Evolutionary conservation across 2,113 vertebrate genomes (phyloP), one percentile per base, ranked within the genome.

Genomic region (Dipodomys ordii): DNA sequence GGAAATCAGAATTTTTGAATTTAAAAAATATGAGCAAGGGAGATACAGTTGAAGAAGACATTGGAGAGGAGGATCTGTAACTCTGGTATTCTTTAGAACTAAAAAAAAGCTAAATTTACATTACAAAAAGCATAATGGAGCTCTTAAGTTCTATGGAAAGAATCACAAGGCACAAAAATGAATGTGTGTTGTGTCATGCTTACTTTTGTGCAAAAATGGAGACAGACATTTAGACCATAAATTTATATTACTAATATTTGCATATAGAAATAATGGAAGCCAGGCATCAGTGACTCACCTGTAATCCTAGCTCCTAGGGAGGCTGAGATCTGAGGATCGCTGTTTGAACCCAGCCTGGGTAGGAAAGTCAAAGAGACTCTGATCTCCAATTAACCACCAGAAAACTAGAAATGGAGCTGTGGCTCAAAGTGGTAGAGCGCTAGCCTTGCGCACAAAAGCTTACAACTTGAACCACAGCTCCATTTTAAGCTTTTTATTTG

Each of bases 1-100:
- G 6, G 35, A 92, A 23, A 8, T 67, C 62, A 62, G 65, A 57
- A 82, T 68, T 53, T 7, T 60, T 83, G 1, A 76, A 65, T 65
- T 76, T 79, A 91, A 67, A 16, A 95, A 30, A 87, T 90, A 91
- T 71, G 82, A 90, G 3, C 78, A 90, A 79, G 39, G 39, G 46
- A 80, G 22, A 53, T 76, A 28, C 6, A 78, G 20, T 68, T 93
- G 89, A 76, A 13, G 20, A 73, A 78, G 80, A 68, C 22, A 18
- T 8, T 12, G 30, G 4, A 27, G 49, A 23, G 1, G 20, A 27
- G 7, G 15, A 13, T 46, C 27, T 85, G 18, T 72, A 83, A 32
- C 22, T 73, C 27, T 90, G 64, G 80, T 5, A 25, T 81, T 94
- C 62, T 53, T 67, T 39, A 85, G 27, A 87, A 84, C 46, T 77